Evolutionary conservation across 1,140 invertebrate species (phyloP).

Genomic region (Conopomorpha cramerella): DNA sequence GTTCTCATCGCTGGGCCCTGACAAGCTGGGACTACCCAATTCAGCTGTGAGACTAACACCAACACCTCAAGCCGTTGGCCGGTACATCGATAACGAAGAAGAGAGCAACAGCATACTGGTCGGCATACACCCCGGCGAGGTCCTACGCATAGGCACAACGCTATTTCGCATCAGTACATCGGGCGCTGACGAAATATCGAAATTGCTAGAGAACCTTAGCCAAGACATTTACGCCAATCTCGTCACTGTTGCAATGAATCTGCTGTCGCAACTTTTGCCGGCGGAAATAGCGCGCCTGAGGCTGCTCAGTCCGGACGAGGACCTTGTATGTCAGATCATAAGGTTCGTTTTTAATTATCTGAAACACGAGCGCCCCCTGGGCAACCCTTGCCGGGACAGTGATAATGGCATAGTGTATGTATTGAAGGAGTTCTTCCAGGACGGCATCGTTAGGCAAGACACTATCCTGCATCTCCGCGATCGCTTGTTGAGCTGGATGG

Average conservation of each 20-base stretch:
- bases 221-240: conserved; percentile 33
- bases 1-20: conserved; percentile 28
- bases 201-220: conserved; percentile 31
- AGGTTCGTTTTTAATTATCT: conserved; percentile 46
- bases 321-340: conserved; percentile 36
- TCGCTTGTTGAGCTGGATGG: conserved; percentile 20
- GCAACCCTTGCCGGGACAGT: conserved; percentile 16
- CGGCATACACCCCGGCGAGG: conserved; percentile 35
- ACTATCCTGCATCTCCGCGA: conserved; percentile 34
- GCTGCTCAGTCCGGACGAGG: conserved; percentile 36
- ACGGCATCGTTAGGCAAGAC: conserved; percentile 28
- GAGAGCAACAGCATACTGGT: conserved; percentile 19
- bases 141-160: conserved; percentile 28
- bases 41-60: conserved; percentile 23
- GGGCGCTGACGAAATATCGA: conserved; percentile 30
- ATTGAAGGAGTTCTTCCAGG: conserved; percentile 46
- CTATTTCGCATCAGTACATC: conserved; percentile 29
- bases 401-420: conserved; percentile 37
- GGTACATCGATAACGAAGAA: conserved; percentile 21
- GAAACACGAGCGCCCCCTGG: conserved; percentile 34
- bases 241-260: conserved; percentile 37
- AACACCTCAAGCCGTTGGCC: conserved; percentile 11
- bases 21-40: conserved; percentile 16
- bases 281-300: conserved; percentile 28
- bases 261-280: conserved; percentile 29